A percentile compares a stretch with the other conserved stretches of the same genome.
These are phyloP conservation scores for Grammomys surdaster DNA, from an alignment of 2,113 vertebrate species.

Conservation along the genomic window DNA sequence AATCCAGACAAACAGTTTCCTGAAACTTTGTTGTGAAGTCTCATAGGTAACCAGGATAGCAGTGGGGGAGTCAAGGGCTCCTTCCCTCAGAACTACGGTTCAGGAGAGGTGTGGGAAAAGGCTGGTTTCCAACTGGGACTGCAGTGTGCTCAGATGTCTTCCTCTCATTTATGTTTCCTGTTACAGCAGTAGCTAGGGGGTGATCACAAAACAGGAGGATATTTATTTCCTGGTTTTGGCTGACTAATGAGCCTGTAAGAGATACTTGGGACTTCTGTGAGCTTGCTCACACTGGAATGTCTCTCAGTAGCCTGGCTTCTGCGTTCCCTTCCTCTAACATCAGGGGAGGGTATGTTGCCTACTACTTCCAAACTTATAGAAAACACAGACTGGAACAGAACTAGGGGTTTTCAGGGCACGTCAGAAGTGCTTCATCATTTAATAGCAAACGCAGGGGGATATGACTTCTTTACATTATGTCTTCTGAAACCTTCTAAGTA, in stretches of 20 bases:
- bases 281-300: background rate
- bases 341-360: background rate
- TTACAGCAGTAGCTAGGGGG: background rate
- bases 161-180: conserved; percentile 33
- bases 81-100: background rate
- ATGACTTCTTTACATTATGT: conserved; percentile 75
- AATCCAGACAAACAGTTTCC: background rate
- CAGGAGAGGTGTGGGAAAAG: background rate
- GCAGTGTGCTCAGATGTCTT: background rate
- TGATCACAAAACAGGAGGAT: conserved; percentile 28
- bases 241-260: conserved; percentile 43
- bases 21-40: conserved; percentile 19
- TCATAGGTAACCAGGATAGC: background rate
- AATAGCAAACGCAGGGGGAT: background rate
- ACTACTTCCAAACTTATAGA: background rate
- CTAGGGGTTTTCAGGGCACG: background rate
- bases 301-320: background rate
- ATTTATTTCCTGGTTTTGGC: conserved; percentile 59
- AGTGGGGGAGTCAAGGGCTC: too few relatives aligned
- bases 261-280: background rate
- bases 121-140: background rate
- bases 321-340: background rate
- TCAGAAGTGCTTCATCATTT: background rate
- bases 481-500: conserved; percentile 63
- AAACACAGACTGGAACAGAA: background rate